Conservation (phyloP, 2,113 vertebrate genomes). For the Neolamprologus hecqui region DNA sequence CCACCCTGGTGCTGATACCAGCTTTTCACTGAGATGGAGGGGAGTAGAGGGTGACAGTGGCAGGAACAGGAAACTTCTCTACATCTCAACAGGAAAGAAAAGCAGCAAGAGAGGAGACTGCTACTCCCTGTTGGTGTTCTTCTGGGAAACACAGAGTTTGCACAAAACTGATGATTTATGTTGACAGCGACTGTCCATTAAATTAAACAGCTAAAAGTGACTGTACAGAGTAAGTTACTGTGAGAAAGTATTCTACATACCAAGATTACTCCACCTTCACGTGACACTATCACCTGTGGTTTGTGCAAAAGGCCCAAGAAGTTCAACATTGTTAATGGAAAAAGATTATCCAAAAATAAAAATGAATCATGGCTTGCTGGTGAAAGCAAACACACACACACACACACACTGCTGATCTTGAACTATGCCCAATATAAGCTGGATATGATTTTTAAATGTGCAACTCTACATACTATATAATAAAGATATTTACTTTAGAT, state of each 20-base stretch:
- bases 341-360: neutral
- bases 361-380: neutral
- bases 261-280: neutral
- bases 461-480: neutral
- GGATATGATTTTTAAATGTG: neutral
- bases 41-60: neutral
- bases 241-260: neutral
- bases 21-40: slow-evolving; percentile 18
- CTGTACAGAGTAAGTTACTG: neutral
- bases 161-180: neutral
- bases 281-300: neutral
- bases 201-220: neutral
- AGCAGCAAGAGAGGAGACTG: neutral
- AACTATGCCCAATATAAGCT: neutral
- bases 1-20: slow-evolving; percentile 30
- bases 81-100: slow-evolving; percentile 24
- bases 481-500: neutral
- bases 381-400: neutral
- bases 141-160: neutral
- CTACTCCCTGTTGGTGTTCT: neutral
- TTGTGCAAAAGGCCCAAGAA: neutral
- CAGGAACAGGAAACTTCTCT: slow-evolving; percentile 18
- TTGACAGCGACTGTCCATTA: neutral
- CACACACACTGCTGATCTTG: neutral
- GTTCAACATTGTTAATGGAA: neutral